Evolutionary conservation across 2,113 vertebrate species (phyloP), one percentile per base, ranked within the genome.

Genomic region (Poecile atricapillus): DNA sequence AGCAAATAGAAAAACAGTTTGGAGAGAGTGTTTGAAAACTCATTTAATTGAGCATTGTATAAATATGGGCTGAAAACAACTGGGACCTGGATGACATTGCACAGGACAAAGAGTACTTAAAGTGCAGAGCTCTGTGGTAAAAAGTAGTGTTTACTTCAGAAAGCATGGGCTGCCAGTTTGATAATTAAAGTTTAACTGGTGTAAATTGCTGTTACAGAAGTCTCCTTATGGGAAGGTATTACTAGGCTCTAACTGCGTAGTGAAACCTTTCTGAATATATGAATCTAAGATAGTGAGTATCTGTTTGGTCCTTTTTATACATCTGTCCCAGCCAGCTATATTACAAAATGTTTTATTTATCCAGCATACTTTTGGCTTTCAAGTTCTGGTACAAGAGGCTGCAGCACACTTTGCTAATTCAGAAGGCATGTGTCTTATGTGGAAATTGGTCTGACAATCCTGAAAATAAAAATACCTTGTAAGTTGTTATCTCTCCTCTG

Each of bases 1-100:
- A 93, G 88, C 81, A 94, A 90, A 52, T 44, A 67, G 64, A 92
- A 83, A 68, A 33, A 55, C 17, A 60, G 75, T 90, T 95, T 93
- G 93, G 91, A 80, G 76, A 56, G 81, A 67, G 76, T 90, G 87
- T 83, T 97, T 95, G 86, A 96, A 94, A 97, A 95, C 81, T 87
- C 23, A 67, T 96, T 95, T 96, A 93, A 95, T 65, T 95, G 83
- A 93, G 47, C 75, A 55, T 87, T 90, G 44, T 90, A 82, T 93
- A 95, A 93, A 81, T 90, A 83, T 17, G 60, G 37, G 55, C 11
- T 81, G 58, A 58, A 91, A 69, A 83, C 80, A 89, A 49, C 13
- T 60, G 58, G 65, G 49, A 43, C 33, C 90, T 82, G 74, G 74
- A 85, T 83, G 74, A 91, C 55, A 41, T 55, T 91, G 70, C 89